Evolutionary conservation across 2,888 invertebrate species (phyloP).

Genomic region (Acleris sparsana): DNA sequence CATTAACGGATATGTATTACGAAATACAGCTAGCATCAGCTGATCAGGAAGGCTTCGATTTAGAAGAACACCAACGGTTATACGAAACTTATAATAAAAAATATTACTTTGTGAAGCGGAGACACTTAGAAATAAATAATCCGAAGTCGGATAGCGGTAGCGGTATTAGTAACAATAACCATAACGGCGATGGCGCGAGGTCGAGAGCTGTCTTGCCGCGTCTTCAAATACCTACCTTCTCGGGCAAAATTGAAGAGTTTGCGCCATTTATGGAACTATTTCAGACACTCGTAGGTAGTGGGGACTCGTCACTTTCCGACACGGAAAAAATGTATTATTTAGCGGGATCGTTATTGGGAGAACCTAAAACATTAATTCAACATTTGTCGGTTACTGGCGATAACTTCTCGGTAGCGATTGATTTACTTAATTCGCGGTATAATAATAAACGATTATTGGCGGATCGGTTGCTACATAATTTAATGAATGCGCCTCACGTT

Average conservation of each 20-base stretch:
- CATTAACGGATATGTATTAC: background rate
- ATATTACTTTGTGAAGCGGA: background rate
- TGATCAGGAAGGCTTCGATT: background rate
- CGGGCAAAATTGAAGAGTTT: constrained; percentile 1
- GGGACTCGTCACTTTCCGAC: background rate
- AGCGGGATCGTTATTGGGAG: background rate
- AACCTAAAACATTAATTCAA: constrained; percentile 1
- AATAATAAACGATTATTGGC: background rate
- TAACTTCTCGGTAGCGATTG: background rate
- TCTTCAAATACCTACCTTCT: constrained; percentile 2
- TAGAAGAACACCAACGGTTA: background rate
- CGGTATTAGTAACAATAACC: background rate
- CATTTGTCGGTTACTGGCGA: background rate
- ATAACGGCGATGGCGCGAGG: background rate
- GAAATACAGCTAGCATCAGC: background rate
- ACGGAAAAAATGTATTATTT: constrained; percentile 3
- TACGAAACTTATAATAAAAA: background rate
- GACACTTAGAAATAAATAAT: background rate
- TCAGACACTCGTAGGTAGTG: background rate
- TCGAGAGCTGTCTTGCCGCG: background rate
- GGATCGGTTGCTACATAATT: background rate
- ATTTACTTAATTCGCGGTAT: background rate
- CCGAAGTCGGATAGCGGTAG: background rate
- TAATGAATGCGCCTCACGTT: background rate
- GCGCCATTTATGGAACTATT: background rate